A percentile compares a stretch with the other conserved stretches of the same genome.
phyloP scores from a whole-genome alignment of 1,140 invertebrate species.

The Augochlora pura region DNA sequence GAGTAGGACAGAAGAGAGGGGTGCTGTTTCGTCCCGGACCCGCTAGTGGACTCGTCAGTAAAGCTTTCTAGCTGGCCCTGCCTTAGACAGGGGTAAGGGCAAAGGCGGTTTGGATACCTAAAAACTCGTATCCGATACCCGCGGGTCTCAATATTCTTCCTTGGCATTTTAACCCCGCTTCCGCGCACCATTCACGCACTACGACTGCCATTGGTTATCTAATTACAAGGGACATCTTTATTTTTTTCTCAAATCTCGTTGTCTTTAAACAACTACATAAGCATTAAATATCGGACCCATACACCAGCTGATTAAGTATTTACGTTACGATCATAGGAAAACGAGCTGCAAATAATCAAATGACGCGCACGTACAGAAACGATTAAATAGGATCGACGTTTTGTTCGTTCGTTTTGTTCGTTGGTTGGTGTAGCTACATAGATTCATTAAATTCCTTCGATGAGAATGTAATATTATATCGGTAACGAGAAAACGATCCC shows the following conservation, averaged over 20 bases:
- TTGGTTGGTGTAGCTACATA: neutral
- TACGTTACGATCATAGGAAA: constrained; percentile 59
- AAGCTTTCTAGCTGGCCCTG: too few species aligned
- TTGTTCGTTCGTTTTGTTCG: neutral
- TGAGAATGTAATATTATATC: constrained; percentile 7
- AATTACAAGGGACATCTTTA: constrained; percentile 34
- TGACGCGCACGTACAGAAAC: neutral
- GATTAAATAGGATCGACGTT: neutral
- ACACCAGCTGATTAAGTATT: constrained; percentile 76
- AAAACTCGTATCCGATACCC: neutral
- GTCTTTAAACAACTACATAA: constrained; percentile 65
- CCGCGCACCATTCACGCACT: neutral
- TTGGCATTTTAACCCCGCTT: neutral
- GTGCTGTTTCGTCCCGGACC: too few species aligned
- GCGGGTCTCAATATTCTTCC: constrained; percentile 3
- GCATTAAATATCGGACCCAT: constrained; percentile 76
- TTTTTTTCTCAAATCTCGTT: constrained; percentile 52
- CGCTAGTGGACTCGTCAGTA: too few species aligned
- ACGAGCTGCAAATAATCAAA: neutral
- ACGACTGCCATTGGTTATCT: neutral
- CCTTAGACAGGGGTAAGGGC: too few species aligned
- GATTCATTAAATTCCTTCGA: constrained; percentile 5
- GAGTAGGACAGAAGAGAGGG: too few species aligned
- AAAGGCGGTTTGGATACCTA: neutral
- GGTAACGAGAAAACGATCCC: constrained; percentile 36